These are phyloP conservation scores for Scolanthus callimorphus DNA, from an alignment of 92 coral and sea anemone genomes.

Conservation along the genomic window DNA sequence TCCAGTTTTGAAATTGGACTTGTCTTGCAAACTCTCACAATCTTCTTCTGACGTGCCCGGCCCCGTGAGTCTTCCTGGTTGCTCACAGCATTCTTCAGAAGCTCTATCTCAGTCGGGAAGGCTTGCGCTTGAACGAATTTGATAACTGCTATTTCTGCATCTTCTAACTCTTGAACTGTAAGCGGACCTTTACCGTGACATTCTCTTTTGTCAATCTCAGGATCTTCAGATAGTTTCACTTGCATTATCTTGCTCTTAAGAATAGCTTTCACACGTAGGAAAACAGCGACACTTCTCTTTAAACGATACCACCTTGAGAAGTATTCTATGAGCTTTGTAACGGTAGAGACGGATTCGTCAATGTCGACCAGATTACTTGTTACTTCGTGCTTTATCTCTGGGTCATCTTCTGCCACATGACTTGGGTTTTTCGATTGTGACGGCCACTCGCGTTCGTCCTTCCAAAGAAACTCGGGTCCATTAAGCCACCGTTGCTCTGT, in stretches of 20 bases:
- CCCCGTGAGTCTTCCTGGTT: conserved; percentile 1
- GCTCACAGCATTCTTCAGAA: background rate
- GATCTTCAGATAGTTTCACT: background rate
- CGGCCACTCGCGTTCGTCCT: conserved; percentile 1
- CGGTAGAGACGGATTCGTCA: conserved; percentile 8
- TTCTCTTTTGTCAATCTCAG: background rate
- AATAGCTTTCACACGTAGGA: conserved; percentile 28
- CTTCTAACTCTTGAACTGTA: conserved; percentile 34
- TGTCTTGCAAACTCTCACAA: conserved; percentile 1
- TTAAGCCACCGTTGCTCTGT: too few relatives aligned
- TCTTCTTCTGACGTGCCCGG: conserved; percentile 18
- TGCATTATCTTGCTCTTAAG: conserved; percentile 7
- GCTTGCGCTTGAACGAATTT: conserved; percentile 39
- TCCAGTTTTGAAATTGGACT: conserved; percentile 48
- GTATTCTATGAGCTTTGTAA: conserved; percentile 37
- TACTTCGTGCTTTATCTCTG: conserved; percentile 11
- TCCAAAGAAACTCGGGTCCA: too few relatives aligned
- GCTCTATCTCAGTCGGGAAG: conserved; percentile 37
- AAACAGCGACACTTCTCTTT: conserved; percentile 44
- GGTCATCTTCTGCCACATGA: conserved; percentile 6
- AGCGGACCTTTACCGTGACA: conserved; percentile 9
- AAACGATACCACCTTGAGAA: conserved; percentile 60
- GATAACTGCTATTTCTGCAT: conserved; percentile 43
- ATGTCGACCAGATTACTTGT: conserved; percentile 2
- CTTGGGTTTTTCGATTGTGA: conserved; percentile 6